Evolutionary conservation across 2,113 vertebrate genomes (phyloP), one percentile per base, ranked within the genome.

Genomic region (Turnix velox): DNA sequence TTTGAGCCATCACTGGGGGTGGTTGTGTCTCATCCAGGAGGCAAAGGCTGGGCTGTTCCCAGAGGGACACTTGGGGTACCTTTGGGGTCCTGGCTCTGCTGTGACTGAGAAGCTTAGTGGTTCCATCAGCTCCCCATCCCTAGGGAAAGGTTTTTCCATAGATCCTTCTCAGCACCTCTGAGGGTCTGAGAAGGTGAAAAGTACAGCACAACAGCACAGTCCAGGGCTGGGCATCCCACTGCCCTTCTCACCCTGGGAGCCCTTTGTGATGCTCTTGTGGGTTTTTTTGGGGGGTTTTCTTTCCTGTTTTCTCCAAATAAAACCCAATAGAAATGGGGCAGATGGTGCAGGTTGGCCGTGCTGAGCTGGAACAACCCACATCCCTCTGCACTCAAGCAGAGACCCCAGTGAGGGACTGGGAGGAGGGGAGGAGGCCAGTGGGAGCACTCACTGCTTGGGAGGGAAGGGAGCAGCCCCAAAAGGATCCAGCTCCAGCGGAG

Each of bases 401-500:
- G 68, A 39, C 94, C 83, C 87, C 80, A 52, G 75, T 72, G 90
- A 80, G 15, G 20, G 62, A 92, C 54, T 54, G 1, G 0, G 54
- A 72, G 51, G 39, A 37, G 9, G 15, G 24, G 28, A 15, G 33
- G 12, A 74, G 39, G 42, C 81, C 45, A 2, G 0, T 15, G n/a
- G 88, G 95, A 97, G 81, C 49, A 69, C 95, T 98, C 97, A 99
- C 95, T 98, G 98, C 97, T 99, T 99, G 20, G 98, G 98, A 96
- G 99, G 99, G 93, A 99, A 99, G 0, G 99, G 99, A 57, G 99
- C 99, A 2, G 99, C 98, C 90, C 99, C 99, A n/a, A 99, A 99
- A 9, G 99, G 99, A 96, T 99, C 99, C 18, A 99, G 95, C 81
- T 99, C 99, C 10, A 97, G 95, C 1, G 97, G 30, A 1, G 97